phyloP scores from a whole-genome alignment of 1,140 invertebrate genomes.

The Akabosia matsudoensis region DNA sequence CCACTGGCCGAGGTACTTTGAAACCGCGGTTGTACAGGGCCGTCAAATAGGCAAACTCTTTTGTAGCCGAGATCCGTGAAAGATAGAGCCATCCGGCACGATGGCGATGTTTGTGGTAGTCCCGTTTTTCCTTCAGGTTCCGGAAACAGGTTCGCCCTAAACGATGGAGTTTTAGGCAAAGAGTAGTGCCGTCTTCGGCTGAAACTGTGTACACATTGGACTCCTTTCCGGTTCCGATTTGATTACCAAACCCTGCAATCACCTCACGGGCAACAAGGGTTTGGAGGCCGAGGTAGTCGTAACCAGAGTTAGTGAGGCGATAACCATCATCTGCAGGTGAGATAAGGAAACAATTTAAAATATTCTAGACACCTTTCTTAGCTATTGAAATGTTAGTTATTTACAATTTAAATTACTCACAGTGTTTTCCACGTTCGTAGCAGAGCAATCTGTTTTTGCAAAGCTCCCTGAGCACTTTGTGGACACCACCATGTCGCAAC shows the following conservation, averaged over 20 bases:
- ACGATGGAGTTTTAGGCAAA: constrained; percentile 89
- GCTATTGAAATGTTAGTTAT: background rate
- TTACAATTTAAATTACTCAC: too few relatives aligned
- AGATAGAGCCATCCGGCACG: constrained; percentile 94
- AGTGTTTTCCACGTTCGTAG: constrained; percentile 91
- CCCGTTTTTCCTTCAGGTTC: constrained; percentile 93
- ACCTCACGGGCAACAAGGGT: constrained; percentile 73
- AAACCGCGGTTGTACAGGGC: constrained; percentile 85
- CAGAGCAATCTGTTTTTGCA: constrained; percentile 82
- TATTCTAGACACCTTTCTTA: background rate
- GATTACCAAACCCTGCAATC: constrained; percentile 88
- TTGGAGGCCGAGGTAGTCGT: constrained; percentile 95
- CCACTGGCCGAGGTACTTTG: constrained; percentile 91
- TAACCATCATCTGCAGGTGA: constrained; percentile 81
- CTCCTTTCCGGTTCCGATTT: constrained; percentile 98
- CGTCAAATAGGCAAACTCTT: constrained; percentile 98
- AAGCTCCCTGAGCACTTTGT: constrained; percentile 85
- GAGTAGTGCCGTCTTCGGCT: constrained; percentile 67
- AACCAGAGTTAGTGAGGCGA: constrained; percentile 90
- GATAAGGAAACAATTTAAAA: constrained; percentile 4
- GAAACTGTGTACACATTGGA: constrained; percentile 89
- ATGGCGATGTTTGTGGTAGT: constrained; percentile 90
- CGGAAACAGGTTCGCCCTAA: constrained; percentile 92
- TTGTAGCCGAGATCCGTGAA: constrained; percentile 92
- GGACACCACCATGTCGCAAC: constrained; percentile 85